These are phyloP conservation scores for Luscinia luscinia DNA, from an alignment of 2,797 vertebrate species.

Conservation along the genomic window DNA sequence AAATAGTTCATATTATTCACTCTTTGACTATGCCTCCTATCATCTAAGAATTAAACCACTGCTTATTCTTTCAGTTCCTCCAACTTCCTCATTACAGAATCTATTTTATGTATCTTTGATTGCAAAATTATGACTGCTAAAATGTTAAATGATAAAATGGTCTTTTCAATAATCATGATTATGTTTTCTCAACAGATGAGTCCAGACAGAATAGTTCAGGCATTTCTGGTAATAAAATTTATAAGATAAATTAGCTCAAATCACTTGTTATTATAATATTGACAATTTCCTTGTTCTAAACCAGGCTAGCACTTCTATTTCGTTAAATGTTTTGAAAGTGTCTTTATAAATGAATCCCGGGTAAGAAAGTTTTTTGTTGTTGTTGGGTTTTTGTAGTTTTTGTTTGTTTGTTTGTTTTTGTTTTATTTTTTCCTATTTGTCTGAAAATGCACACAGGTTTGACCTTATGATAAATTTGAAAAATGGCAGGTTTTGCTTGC, in stretches of 20 bases:
- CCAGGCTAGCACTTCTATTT: not conserved
- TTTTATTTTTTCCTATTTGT: not conserved
- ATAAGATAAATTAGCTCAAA: not conserved
- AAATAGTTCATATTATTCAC: not conserved
- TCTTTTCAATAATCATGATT: not conserved
- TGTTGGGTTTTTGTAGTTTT: no score
- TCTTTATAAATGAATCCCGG: not conserved
- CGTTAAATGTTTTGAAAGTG: not conserved
- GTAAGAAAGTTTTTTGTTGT: not conserved
- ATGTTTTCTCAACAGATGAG: not conserved
- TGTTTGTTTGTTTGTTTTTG: accelerated
- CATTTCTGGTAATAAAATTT: not conserved
- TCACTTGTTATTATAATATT: not conserved
- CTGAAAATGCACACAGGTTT: not conserved
- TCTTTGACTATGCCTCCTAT: not conserved
- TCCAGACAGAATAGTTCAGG: not conserved
- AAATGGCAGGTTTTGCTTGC: not conserved
- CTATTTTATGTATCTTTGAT: not conserved
- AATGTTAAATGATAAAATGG: not conserved
- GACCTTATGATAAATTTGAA: not conserved
- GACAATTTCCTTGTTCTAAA: not conserved
- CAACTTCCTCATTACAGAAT: not conserved
- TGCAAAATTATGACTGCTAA: not conserved
- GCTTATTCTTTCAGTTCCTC: not conserved
- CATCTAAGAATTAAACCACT: not conserved